A percentile compares a stretch with the other conserved stretches of the same genome.
These are phyloP conservation scores for Torymus aiolomorphi DNA, from an alignment of 2,888 invertebrate genomes.

Conservation along the genomic window DNA sequence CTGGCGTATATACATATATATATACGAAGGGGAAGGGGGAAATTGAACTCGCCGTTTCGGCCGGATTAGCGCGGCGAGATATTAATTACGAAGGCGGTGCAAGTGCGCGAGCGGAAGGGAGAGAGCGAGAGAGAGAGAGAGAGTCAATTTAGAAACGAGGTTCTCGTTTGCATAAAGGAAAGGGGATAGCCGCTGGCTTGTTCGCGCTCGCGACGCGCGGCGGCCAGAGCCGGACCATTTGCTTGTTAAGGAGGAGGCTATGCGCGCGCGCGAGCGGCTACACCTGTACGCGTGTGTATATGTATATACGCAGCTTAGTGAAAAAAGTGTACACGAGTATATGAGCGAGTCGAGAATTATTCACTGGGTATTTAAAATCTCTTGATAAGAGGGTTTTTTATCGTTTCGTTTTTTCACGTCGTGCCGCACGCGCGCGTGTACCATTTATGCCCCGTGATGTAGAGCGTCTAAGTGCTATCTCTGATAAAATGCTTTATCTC, in stretches of 20 bases:
- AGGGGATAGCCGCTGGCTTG: constrained; percentile 18
- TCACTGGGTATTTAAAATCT: constrained; percentile 22
- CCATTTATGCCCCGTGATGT: neutral
- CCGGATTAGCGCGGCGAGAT: constrained; percentile 58
- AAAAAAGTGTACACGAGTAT: constrained; percentile 1
- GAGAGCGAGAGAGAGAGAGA: neutral
- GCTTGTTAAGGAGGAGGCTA: constrained; percentile 30
- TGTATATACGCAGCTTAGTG: no score
- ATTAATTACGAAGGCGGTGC: constrained; percentile 68
- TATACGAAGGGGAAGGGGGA: neutral
- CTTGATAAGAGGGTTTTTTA: no score
- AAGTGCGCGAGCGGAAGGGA: neutral
- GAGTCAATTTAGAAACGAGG: constrained; percentile 69
- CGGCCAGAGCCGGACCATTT: constrained; percentile 1
- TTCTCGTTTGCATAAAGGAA: constrained; percentile 69
- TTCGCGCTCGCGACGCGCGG: neutral
- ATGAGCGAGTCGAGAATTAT: constrained; percentile 1
- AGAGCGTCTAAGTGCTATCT: constrained; percentile 6
- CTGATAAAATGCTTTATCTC: neutral
- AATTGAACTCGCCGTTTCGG: constrained; percentile 49
- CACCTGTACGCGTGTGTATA: no score
- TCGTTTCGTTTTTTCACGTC: no score
- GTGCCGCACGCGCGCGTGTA: no score
- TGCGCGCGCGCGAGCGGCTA: neutral
- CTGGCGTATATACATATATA: neutral